These are phyloP conservation scores for Vidua macroura DNA, from an alignment of 2,113 vertebrate species.

Conservation along the genomic window DNA sequence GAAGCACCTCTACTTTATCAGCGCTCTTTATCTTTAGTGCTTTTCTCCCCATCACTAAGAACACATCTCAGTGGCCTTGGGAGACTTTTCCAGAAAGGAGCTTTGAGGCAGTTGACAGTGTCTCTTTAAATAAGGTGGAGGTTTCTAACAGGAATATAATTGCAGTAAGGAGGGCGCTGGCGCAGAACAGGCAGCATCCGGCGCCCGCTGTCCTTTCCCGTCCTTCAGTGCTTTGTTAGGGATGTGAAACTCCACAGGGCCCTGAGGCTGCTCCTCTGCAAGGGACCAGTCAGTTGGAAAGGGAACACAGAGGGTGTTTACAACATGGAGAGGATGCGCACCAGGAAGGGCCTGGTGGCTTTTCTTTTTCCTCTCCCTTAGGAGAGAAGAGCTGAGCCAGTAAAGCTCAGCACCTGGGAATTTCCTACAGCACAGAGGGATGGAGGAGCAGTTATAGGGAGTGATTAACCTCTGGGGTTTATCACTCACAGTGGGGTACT, in stretches of 20 bases:
- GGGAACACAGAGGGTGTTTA: not conserved
- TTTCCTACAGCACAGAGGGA: not conserved
- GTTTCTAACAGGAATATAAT: slow-evolving; percentile 23
- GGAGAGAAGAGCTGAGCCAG: not conserved
- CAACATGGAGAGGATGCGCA: not conserved
- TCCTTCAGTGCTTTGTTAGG: slow-evolving; percentile 51
- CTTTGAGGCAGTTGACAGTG: slow-evolving; percentile 16
- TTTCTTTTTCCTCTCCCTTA: not conserved
- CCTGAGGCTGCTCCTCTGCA: slow-evolving; percentile 11
- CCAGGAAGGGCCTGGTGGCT: not conserved
- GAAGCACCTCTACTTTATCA: not conserved
- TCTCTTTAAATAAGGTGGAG: slow-evolving; percentile 57
- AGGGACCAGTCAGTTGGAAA: slow-evolving; percentile 44
- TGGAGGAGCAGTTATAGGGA: not conserved
- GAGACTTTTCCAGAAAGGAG: not conserved
- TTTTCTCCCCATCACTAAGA: not conserved
- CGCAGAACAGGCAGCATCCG: slow-evolving; percentile 7
- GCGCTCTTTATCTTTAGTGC: not conserved
- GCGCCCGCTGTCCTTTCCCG: slow-evolving; percentile 1
- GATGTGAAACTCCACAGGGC: slow-evolving; percentile 8
- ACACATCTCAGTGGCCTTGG: not conserved
- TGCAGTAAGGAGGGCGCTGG: slow-evolving; percentile 34
- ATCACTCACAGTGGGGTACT: not conserved
- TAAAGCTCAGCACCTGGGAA: not conserved
- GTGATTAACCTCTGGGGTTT: not conserved